phyloP scores from a whole-genome alignment of 2,113 vertebrate species.

The Dipodomys stephensi region DNA sequence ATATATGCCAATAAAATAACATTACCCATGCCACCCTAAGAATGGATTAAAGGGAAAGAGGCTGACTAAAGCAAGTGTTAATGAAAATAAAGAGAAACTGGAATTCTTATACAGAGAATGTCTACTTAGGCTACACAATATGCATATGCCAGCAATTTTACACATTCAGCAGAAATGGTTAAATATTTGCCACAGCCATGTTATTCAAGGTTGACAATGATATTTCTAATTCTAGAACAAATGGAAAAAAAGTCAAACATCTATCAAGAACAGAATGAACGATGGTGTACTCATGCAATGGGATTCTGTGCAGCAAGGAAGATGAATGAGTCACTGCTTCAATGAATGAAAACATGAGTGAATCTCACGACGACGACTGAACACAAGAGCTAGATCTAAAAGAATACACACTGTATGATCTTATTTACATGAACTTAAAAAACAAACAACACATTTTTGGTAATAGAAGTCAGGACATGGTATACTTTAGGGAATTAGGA shows the following conservation, averaged over 20 bases:
- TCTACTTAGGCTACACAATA: not conserved
- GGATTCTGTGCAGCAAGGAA: not conserved
- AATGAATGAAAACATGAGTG: not conserved
- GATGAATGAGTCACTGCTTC: not conserved
- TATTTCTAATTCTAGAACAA: not conserved
- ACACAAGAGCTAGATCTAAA: not conserved
- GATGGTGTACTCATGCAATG: not conserved
- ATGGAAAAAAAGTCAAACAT: not conserved
- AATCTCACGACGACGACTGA: not conserved
- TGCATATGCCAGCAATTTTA: not conserved
- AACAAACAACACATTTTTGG: not conserved
- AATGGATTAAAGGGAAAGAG: not conserved
- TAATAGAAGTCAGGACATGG: not conserved
- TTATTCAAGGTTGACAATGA: not conserved
- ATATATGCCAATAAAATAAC: not conserved
- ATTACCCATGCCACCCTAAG: not conserved
- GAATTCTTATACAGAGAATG: not conserved
- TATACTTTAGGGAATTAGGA: too few species aligned
- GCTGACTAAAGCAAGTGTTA: not conserved
- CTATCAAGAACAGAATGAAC: not conserved
- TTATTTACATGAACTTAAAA: not conserved
- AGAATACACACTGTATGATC: not conserved
- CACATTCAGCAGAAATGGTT: not conserved
- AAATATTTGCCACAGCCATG: not conserved
- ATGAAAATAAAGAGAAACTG: fast-evolving